These are phyloP conservation scores for Psammodynastes pulverulentus DNA, from an alignment of 2,113 vertebrate genomes.

Conservation along the genomic window DNA sequence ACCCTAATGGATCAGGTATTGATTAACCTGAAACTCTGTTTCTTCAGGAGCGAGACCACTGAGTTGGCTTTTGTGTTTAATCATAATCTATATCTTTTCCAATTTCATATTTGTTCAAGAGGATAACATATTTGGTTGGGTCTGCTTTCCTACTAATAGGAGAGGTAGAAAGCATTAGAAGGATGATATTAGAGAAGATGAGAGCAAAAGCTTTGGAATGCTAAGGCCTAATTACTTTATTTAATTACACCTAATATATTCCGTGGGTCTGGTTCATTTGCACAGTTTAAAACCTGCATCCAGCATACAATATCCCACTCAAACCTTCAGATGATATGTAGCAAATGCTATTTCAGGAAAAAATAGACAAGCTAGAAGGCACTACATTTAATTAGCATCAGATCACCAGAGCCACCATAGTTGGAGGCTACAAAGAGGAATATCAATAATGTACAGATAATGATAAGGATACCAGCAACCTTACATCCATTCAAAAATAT, in stretches of 20 bases:
- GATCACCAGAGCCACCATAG: not conserved
- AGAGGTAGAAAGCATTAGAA: not conserved
- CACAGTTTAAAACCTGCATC: not conserved
- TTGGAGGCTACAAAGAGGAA: not conserved
- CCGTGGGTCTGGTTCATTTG: not conserved
- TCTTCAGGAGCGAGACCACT: not conserved
- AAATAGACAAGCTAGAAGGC: not conserved
- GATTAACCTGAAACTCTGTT: not conserved
- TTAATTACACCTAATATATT: not conserved
- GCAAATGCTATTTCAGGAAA: not conserved
- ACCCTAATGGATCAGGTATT: not conserved
- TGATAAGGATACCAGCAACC: not conserved
- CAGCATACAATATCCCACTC: not conserved
- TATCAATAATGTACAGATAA: not conserved
- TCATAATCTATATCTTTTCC: conserved; percentile 2
- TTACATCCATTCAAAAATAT: not conserved
- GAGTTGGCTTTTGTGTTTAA: not conserved
- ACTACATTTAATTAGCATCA: not conserved
- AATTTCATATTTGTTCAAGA: not conserved
- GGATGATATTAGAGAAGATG: not conserved
- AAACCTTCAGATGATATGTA: not conserved
- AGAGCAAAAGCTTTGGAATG: not conserved
- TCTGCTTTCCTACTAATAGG: not conserved
- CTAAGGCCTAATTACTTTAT: not conserved
- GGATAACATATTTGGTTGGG: not conserved